Evolutionary conservation across 2,113 vertebrate genomes (phyloP).

Genomic region (Psittacula cyanocephala): DNA sequence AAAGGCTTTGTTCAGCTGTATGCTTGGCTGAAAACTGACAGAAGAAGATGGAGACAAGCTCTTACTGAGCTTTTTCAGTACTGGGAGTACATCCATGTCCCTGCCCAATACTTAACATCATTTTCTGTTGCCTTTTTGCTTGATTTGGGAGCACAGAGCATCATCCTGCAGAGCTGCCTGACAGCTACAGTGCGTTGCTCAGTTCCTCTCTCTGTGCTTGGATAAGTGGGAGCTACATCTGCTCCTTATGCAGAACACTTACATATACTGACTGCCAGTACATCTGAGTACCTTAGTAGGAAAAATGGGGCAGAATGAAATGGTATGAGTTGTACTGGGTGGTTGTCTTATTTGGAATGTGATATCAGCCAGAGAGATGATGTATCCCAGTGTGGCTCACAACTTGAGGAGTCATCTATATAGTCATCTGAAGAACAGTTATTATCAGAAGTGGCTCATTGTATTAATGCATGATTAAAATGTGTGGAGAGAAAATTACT

Average conservation of each 20-base stretch:
- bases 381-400: not conserved
- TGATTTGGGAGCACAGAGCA: not conserved
- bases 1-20: not conserved
- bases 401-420: not conserved
- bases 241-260: not conserved
- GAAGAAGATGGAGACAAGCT: not conserved
- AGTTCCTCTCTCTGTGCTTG: not conserved
- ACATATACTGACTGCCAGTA: not conserved
- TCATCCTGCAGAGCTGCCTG: accelerated
- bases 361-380: not conserved
- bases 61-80: not conserved
- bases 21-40: not conserved
- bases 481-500: not conserved
- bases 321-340: not conserved
- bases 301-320: not conserved
- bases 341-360: not conserved
- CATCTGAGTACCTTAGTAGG: not conserved
- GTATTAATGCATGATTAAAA: not conserved
- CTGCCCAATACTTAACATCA: accelerated
- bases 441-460: not conserved
- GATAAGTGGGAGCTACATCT: not conserved
- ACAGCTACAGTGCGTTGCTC: not conserved
- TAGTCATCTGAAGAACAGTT: not conserved
- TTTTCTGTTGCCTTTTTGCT: not conserved
- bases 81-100: not conserved